These are phyloP conservation scores for Oryzias celebensis DNA, from an alignment of 2,113 vertebrate genomes.

Conservation along the genomic window DNA sequence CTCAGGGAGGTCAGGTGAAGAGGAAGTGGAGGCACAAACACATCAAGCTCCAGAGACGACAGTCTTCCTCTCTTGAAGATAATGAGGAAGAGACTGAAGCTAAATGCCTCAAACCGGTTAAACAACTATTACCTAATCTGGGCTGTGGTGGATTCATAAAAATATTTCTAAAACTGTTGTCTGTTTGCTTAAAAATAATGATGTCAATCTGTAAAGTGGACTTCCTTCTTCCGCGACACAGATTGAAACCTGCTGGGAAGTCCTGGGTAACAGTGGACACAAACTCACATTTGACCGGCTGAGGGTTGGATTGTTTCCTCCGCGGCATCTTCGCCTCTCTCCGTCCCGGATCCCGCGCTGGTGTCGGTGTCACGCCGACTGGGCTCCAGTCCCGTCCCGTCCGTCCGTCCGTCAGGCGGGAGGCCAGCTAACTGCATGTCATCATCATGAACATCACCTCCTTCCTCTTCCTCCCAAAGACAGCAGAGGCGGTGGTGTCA, in stretches of 20 bases:
- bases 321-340: conserved; percentile 82
- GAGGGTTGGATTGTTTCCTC: conserved; percentile 91
- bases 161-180: too few relatives aligned
- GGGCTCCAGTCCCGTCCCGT: conserved; percentile 17
- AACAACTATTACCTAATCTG: neutral
- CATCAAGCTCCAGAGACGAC: conserved; percentile 6
- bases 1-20: conserved; percentile 25
- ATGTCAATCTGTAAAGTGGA: neutral
- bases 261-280: neutral
- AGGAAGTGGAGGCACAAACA: conserved; percentile 54
- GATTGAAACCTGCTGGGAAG: neutral
- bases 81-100: conserved; percentile 7
- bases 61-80: conserved; percentile 32
- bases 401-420: conserved; percentile 55
- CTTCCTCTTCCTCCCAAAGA: conserved; percentile 56
- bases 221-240: neutral
- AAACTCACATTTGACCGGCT: conserved; percentile 86
- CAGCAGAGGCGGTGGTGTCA: conserved; percentile 31
- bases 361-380: conserved; percentile 7
- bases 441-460: conserved; percentile 31
- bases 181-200: too few relatives aligned
- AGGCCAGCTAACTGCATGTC: conserved; percentile 55
- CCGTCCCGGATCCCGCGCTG: conserved; percentile 29
- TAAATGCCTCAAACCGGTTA: conserved; percentile 7
- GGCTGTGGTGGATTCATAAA: too few relatives aligned